Evolutionary conservation across 2,888 invertebrate species (phyloP), one percentile per base, ranked within the genome.

Genomic region (Dryocosmus kuriphilus): DNA sequence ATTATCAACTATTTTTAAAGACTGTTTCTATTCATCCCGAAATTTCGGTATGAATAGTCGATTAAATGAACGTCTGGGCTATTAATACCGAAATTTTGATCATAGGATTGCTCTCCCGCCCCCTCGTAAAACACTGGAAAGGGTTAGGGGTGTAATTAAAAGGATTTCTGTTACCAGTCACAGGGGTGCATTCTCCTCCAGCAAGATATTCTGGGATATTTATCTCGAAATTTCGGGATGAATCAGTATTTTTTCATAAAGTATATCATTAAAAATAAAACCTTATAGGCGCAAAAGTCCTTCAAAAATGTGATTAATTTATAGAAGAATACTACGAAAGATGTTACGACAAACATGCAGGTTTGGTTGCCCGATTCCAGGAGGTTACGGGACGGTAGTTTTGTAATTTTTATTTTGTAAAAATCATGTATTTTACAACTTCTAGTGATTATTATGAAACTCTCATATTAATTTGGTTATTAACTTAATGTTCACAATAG

Each of bases 361-460:
- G 46, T 30, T 19, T 67, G 67, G 67, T 67, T 67, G 67, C 67
- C 41, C 19, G 5, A 9, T 8, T 24, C 11, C 46, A 67, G 67
- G 67, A 22, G 55, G 9, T 16, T 41, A 22, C 1, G 2, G 55
- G 55, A 11, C 11, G 22, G 22, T 22, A 22, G 9, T n/a, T 4
- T 3, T 55, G 2, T 22, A 3, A 22, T 11, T 51, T 19, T 14
- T 30, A 62, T n/a, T n/a, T n/a, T n/a, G n/a, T 9, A 30, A 30
- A 30, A 32, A 30, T n/a, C 8, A 14, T 14, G 32, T 30, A 19
- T 7, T 19, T 62, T 9, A 62, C 19, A 0, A 62, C 32, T 62
- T 30, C 32, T 8, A 11, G 3, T 22, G n/a, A 55, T 22, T 55
- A 9, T 22, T 22, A n/a, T n/a, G 22, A 55, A 6, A 41, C 41